Conservation (phyloP, 2,797 vertebrate genomes). For the Myotis myotis region DNA sequence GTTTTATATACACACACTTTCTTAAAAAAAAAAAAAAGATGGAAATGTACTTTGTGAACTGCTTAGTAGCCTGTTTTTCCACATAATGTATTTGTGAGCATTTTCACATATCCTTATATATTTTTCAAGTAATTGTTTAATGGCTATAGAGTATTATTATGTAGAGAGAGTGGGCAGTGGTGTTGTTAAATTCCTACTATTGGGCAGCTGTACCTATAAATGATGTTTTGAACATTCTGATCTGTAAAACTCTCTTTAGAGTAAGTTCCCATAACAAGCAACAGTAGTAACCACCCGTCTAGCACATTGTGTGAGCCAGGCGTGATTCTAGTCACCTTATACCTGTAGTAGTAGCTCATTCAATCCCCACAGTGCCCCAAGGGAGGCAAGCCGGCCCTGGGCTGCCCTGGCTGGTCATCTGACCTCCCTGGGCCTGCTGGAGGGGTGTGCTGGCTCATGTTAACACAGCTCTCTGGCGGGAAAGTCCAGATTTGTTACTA, state of each 20-base stretch:
- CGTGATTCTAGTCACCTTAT: not conserved
- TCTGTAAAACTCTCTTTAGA: not conserved
- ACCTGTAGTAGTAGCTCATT: not conserved
- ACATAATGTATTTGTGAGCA: not conserved
- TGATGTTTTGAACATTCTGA: not conserved
- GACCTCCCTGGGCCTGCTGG: not conserved
- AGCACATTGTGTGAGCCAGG: not conserved
- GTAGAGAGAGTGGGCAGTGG: not conserved
- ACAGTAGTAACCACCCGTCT: not conserved
- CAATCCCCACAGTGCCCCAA: not conserved
- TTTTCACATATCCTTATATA: not conserved
- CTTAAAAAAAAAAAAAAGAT: not conserved
- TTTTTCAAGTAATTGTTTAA: constrained; percentile 23
- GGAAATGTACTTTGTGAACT: not conserved
- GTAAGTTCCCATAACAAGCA: not conserved
- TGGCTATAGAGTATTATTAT: not conserved
- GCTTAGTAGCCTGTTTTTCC: not conserved
- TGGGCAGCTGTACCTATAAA: not conserved
- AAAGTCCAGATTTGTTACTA: not conserved
- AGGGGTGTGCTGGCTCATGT: not conserved
- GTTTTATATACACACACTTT: not conserved
- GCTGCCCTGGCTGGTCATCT: not conserved
- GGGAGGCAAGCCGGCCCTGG: not conserved
- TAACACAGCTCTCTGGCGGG: not conserved
- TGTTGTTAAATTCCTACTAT: not conserved